These are phyloP conservation scores for Cryptosula pallasiana DNA, from an alignment of 2,888 invertebrate genomes.

Conservation along the genomic window DNA sequence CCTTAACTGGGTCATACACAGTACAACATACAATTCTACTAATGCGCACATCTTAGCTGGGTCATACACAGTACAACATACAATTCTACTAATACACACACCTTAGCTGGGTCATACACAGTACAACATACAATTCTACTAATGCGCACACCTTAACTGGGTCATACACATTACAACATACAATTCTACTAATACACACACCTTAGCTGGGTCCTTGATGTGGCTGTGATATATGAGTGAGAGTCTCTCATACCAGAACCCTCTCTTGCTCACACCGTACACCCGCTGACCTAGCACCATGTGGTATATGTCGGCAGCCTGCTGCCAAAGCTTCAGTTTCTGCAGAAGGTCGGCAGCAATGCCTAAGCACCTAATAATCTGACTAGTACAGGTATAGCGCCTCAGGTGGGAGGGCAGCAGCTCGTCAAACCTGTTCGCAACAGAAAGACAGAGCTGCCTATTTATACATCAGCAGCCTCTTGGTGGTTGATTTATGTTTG, in stretches of 20 bases:
- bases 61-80: background rate
- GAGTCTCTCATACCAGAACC: conserved; percentile 61
- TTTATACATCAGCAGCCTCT: too few species aligned
- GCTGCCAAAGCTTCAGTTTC: conserved; percentile 51
- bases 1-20: too few species aligned
- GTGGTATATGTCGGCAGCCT: conserved; percentile 58
- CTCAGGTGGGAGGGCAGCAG: conserved; percentile 59
- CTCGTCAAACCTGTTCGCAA: conserved; percentile 34
- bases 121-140: too few species aligned
- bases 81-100: too few species aligned
- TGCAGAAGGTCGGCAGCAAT: conserved; percentile 56
- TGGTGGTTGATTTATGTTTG: too few species aligned
- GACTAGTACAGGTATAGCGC: conserved; percentile 59
- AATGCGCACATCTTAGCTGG: too few species aligned
- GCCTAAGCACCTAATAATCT: conserved; percentile 52
- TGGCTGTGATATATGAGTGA: conserved; percentile 62
- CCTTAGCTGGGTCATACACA: conserved; percentile 47
- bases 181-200: too few species aligned
- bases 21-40: too few species aligned
- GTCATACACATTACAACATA: background rate
- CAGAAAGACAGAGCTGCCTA: too few species aligned
- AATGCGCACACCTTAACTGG: too few species aligned
- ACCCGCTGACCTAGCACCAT: conserved; percentile 57
- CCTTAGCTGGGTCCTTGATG: conserved; percentile 52
- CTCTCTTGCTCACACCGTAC: conserved; percentile 51